These are phyloP conservation scores for Chaetoderma sp. DNA, from an alignment of 2,888 invertebrate species.

Conservation along the genomic window DNA sequence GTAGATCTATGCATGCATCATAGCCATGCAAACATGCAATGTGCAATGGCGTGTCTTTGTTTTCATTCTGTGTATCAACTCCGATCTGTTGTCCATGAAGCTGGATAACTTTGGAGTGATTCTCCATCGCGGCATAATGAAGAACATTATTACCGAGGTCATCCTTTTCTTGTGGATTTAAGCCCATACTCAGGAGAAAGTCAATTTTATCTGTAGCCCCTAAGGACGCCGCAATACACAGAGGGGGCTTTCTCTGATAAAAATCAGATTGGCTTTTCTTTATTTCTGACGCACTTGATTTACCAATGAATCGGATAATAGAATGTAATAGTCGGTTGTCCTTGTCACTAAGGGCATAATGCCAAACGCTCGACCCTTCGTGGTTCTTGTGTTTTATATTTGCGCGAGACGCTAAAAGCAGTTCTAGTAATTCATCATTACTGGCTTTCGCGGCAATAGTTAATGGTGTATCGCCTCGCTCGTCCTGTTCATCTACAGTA, in stretches of 20 bases:
- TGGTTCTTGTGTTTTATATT: slow-evolving; percentile 54
- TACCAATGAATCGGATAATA: slow-evolving; percentile 30
- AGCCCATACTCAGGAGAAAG: slow-evolving; percentile 49
- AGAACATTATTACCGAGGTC: slow-evolving; percentile 58
- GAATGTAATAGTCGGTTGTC: slow-evolving; percentile 47
- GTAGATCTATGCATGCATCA: slow-evolving; percentile 42
- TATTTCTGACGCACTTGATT: neutral
- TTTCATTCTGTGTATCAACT: slow-evolving; percentile 50
- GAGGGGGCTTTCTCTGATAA: slow-evolving; percentile 39
- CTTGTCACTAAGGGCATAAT: slow-evolving; percentile 52
- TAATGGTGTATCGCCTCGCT: slow-evolving; percentile 60
- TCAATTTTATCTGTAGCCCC: slow-evolving; percentile 53
- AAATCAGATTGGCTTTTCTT: slow-evolving; percentile 12
- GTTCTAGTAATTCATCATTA: slow-evolving; percentile 45
- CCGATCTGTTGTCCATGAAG: slow-evolving; percentile 41
- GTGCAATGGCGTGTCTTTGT: slow-evolving; percentile 65
- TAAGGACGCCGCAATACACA: slow-evolving; percentile 47
- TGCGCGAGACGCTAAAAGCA: slow-evolving; percentile 49
- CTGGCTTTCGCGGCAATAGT: slow-evolving; percentile 58
- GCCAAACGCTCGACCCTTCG: slow-evolving; percentile 60
- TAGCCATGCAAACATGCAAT: slow-evolving; percentile 60
- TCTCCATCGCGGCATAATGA: slow-evolving; percentile 59
- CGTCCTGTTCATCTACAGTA: slow-evolving; percentile 59
- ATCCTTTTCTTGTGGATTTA: slow-evolving; percentile 48
- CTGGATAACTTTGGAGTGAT: slow-evolving; percentile 48